Evolutionary conservation across 2,888 invertebrate genomes (phyloP), one percentile per base, ranked within the genome.

Genomic region (Zaprionus lineosus): DNA sequence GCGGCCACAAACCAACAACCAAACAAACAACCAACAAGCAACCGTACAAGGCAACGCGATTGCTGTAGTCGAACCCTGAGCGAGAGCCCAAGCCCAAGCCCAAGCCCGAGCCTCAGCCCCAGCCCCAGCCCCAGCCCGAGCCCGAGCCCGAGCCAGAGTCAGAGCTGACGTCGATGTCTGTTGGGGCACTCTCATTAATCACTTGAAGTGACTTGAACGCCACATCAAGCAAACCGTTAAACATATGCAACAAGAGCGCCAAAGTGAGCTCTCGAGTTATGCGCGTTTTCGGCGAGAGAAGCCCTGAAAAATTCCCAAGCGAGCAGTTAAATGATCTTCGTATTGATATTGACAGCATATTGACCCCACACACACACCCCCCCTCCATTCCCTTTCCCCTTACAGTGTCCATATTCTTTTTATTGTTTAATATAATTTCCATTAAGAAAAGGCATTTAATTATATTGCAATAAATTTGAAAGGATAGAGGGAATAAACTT

Each of bases 291-390:
- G 43, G 47, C 26, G n/a, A n/a, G 29, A 33, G 29, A 29, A 55
- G 41, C 34, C 41, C 21, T 18, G 14, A 36, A 21, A 12, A 33
- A 9, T 11, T n/a, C 16, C 31, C 50, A 29, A 60, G 31, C 26
- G 14, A 37, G 24, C 36, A 14, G 48, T 62, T 47, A 52, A 50
- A 5, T 21, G 62, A 74, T 77, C 68, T 72, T 76, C 69, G 29
- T 72, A 72, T 76, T 81, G 82, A 81, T 74, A 77, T 76, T 76
- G 74, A 70, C 77, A 81, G 77, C n/a, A n/a, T n/a, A n/a, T n/a
- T 77, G 76, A 73, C 82, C 41, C 34, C 16, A 24, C 28, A 40
- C 26, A 12, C 29, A 11, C n/a, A 19, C 19, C 5, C 40, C 33
- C 19, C 29, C 21, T 39, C 18, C 26, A 61, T 44, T 39, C 16